These are phyloP conservation scores for Scolanthus callimorphus DNA, from an alignment of 92 coral and sea anemone species.

Conservation along the genomic window DNA sequence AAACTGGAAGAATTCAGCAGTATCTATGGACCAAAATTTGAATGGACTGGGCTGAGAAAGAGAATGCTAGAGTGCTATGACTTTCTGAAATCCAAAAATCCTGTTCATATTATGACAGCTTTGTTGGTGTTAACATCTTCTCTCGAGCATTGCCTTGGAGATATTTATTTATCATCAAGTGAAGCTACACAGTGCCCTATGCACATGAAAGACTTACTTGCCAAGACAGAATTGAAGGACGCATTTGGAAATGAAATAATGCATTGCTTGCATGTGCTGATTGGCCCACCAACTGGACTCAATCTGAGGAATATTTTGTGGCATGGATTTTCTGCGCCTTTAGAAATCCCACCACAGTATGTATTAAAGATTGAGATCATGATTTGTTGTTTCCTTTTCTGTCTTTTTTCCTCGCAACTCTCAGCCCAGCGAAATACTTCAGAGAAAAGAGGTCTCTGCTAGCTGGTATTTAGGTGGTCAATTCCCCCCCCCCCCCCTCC, in stretches of 20 bases:
- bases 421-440: too few relatives aligned
- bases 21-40: constrained; percentile 36
- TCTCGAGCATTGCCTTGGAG: constrained; percentile 81
- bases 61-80: constrained; percentile 47
- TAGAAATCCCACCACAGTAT: constrained; percentile 76
- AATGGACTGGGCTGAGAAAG: constrained; percentile 64
- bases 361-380: too few relatives aligned
- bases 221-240: constrained; percentile 38
- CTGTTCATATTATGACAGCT: constrained; percentile 33
- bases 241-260: constrained; percentile 57
- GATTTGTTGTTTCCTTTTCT: too few relatives aligned
- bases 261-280: constrained; percentile 49
- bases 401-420: too few relatives aligned
- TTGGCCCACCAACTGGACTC: constrained; percentile 84
- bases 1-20: constrained; percentile 46
- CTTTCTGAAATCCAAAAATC: constrained; percentile 39
- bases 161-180: constrained; percentile 49
- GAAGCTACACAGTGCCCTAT: constrained; percentile 53
- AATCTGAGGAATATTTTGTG: constrained; percentile 87
- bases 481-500: too few relatives aligned
- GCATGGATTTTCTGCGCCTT: constrained; percentile 90
- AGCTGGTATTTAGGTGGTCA: too few relatives aligned
- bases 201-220: constrained; percentile 67
- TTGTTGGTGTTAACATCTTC: constrained; percentile 66
- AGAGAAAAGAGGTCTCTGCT: too few relatives aligned